Evolutionary conservation across 2,888 invertebrate species (phyloP), one percentile per base, ranked within the genome.

Genomic region (Boloria euphrosyne): DNA sequence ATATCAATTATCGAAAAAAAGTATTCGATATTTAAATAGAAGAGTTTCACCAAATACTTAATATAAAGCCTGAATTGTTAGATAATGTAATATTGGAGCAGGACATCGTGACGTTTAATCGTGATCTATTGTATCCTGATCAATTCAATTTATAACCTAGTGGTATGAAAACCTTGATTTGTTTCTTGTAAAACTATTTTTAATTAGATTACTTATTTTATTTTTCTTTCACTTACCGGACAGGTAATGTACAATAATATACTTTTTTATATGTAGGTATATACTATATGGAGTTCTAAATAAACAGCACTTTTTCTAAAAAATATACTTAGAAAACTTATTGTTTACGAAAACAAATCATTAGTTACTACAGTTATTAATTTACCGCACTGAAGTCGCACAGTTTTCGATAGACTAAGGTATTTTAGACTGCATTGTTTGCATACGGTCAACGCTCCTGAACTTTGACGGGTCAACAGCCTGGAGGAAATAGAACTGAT

Each of bases 361-460:
- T n/a, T n/a, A n/a, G n/a, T n/a, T n/a, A 22, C 22, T 22, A 22
- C 22, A 22, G 2, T 22, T 2, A 38, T 7, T 10, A 7, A 38
- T 10, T 38, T 38, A 38, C 31, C 10, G 7, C 31, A 38, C 22
- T n/a, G 31, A 46, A 51, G 1, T n/a, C 31, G 55, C 44, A 27
- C 13, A 49, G 46, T 43, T 46, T 44, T 52, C 47, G 27, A 54
- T 59, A 22, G 53, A 54, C 47, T 31, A 43, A 52, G 66, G 61
- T 76, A 76, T 76, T 76, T 73, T 72, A 55, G 59, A 64, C 52
- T 61, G 58, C 49, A 68, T 75, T 80, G 79, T 83, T 81, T 82
- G 80, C 79, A 81, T 80, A 75, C 78, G 80, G 80, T 76, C 78
- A 79, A 69, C 75, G 83, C 75, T 80, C 82, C 80, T 82, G 83